Evolutionary conservation across 1,140 invertebrate species (phyloP).

Genomic region (Ceratina calcarata): DNA sequence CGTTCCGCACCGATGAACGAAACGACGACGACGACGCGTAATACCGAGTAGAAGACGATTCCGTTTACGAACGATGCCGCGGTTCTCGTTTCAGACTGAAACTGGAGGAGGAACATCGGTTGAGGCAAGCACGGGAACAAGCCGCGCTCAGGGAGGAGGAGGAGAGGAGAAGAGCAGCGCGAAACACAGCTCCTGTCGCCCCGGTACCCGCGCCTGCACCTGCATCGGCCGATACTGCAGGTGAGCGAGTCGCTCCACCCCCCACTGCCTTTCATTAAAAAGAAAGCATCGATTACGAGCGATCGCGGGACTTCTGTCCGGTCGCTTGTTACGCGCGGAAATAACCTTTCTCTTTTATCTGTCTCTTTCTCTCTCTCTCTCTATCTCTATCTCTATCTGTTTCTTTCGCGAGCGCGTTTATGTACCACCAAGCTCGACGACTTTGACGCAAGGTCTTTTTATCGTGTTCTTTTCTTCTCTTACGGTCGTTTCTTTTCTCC

Average conservation of each 20-base stretch:
- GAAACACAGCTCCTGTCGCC: constrained; percentile 80
- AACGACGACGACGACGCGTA: too few species aligned
- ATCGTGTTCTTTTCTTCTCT: too few species aligned
- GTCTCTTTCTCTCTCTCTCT: background rate
- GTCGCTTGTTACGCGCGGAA: constrained; percentile 16
- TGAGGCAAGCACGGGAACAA: constrained; percentile 81
- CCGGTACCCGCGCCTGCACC: constrained; percentile 75
- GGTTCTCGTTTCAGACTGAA: constrained; percentile 79
- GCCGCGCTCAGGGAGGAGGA: constrained; percentile 78
- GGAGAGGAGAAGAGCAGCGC: constrained; percentile 80
- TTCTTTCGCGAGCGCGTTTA: background rate
- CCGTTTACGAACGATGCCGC: constrained; percentile 22
- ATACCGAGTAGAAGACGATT: too few species aligned
- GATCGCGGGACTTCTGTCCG: constrained; percentile 44
- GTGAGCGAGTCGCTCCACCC: constrained; percentile 80
- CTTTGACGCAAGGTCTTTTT: too few species aligned
- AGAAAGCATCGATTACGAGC: constrained; percentile 62
- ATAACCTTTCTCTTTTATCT: background rate
- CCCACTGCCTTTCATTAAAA: constrained; percentile 79
- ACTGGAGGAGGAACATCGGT: constrained; percentile 85
- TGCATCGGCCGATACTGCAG: constrained; percentile 78
- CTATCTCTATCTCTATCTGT: too few species aligned
- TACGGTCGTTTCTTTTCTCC: background rate
- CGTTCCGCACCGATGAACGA: too few species aligned
- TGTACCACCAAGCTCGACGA: too few species aligned